Conservation (phyloP, 2,888 invertebrate species). For the Drosophila anomalata region DNA sequence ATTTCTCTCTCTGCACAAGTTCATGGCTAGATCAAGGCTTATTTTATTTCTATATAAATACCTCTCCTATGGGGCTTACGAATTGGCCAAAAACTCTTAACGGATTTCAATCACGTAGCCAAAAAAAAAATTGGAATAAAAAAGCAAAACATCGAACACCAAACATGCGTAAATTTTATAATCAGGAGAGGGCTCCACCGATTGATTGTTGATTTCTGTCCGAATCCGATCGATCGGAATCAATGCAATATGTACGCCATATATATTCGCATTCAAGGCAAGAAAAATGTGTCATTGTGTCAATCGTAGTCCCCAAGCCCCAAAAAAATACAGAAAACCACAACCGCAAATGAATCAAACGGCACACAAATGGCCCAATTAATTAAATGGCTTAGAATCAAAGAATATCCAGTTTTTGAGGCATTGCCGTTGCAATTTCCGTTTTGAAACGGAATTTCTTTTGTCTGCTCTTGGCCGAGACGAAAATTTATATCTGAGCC, state of each 20-base stretch:
- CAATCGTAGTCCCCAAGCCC: slow-evolving; percentile 55
- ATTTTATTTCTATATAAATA: too few species aligned
- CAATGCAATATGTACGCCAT: slow-evolving; percentile 20
- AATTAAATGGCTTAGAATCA: slow-evolving; percentile 39
- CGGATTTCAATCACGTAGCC: slow-evolving; percentile 51
- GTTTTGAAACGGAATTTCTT: slow-evolving; percentile 30
- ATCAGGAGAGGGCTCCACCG: slow-evolving; percentile 60
- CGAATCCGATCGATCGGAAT: slow-evolving; percentile 43
- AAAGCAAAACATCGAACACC: slow-evolving; percentile 44
- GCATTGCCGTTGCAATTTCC: slow-evolving; percentile 45
- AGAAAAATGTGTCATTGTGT: slow-evolving; percentile 76
- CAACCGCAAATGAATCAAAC: slow-evolving; percentile 52
- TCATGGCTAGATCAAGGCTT: slow-evolving; percentile 13
- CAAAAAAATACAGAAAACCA: slow-evolving; percentile 24
- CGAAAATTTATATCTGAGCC: slow-evolving; percentile 15
- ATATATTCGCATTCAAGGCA: slow-evolving; percentile 33
- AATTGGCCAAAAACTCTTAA: slow-evolving; percentile 1
- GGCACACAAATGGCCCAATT: slow-evolving; percentile 57
- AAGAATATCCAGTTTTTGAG: slow-evolving; percentile 27
- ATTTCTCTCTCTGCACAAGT: slow-evolving; percentile 10
- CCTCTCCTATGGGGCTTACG: not conserved
- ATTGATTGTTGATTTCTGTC: slow-evolving; percentile 18
- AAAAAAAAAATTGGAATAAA: slow-evolving; percentile 9
- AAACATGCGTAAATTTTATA: slow-evolving; percentile 79
- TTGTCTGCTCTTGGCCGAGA: slow-evolving; percentile 15